These are phyloP conservation scores for Sinella curviseta DNA, from an alignment of 1,140 invertebrate species.

Conservation along the genomic window DNA sequence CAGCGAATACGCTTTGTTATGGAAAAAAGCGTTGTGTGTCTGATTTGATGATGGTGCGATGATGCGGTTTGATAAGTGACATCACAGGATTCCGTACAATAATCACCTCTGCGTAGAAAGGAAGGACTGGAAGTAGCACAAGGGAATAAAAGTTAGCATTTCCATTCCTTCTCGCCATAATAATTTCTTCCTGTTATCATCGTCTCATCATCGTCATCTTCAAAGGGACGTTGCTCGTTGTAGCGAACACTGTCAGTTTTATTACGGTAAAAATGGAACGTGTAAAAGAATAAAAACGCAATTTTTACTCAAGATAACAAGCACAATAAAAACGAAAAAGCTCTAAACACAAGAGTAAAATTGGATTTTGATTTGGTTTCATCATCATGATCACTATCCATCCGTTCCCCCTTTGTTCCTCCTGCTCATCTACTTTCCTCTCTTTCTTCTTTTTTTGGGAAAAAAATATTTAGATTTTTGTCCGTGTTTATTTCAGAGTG, in stretches of 20 bases:
- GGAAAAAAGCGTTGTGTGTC: too few species aligned
- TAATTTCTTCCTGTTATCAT: neutral
- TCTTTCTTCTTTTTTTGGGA: neutral
- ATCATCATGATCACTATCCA: neutral
- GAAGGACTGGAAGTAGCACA: neutral
- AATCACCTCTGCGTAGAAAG: neutral
- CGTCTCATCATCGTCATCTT: neutral
- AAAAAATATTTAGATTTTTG: slow-evolving; percentile 5
- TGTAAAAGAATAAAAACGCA: slow-evolving; percentile 6
- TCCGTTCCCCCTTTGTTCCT: too few species aligned
- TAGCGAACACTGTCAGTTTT: slow-evolving; percentile 13
- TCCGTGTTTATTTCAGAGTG: neutral
- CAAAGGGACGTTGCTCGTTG: neutral
- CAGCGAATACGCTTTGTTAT: too few species aligned
- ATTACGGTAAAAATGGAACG: slow-evolving; percentile 9
- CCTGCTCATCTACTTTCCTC: too few species aligned
- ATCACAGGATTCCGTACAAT: neutral
- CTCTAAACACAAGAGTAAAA: neutral
- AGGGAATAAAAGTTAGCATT: neutral
- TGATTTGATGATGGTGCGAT: neutral
- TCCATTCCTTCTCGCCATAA: neutral
- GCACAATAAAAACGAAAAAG: neutral
- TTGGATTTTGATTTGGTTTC: slow-evolving; percentile 24
- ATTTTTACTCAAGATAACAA: slow-evolving; percentile 6
- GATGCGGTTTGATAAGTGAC: slow-evolving; percentile 12